phyloP scores from a whole-genome alignment of 2,888 invertebrate species.

The Uloborus plumipes region DNA sequence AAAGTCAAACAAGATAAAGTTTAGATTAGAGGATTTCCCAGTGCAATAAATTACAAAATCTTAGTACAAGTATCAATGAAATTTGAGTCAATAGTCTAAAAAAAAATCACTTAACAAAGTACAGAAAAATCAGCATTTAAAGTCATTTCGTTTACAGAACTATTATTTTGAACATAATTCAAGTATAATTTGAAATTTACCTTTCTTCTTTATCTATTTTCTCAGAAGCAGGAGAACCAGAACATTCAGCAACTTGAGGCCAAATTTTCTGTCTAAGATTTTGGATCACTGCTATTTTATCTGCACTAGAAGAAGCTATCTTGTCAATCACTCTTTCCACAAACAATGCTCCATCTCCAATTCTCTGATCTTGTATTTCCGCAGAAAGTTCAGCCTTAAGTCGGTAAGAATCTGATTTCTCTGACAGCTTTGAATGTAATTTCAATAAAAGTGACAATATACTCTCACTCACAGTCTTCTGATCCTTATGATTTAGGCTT shows the following conservation, averaged over 20 bases:
- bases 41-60: neutral
- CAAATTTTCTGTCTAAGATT: slow-evolving; percentile 82
- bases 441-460: slow-evolving; percentile 90
- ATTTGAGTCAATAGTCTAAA: no score
- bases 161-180: no score
- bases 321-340: slow-evolving; percentile 82
- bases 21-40: neutral
- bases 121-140: no score
- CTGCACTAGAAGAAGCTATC: slow-evolving; percentile 23
- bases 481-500: slow-evolving; percentile 39
- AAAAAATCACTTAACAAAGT: no score
- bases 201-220: slow-evolving; percentile 85
- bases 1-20: neutral
- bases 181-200: slow-evolving; percentile 10
- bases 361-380: slow-evolving; percentile 69
- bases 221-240: slow-evolving; percentile 72
- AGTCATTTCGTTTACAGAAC: no score
- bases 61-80: no score
- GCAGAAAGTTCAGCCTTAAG: slow-evolving; percentile 68
- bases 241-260: slow-evolving; percentile 74
- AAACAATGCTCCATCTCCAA: slow-evolving; percentile 91
- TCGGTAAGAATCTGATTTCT: slow-evolving; percentile 82
- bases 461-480: slow-evolving; percentile 74
- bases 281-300: slow-evolving; percentile 73
- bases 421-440: slow-evolving; percentile 89